Conservation (phyloP, 2,797 vertebrate species). For the Pseudocheirus occidentalis region DNA sequence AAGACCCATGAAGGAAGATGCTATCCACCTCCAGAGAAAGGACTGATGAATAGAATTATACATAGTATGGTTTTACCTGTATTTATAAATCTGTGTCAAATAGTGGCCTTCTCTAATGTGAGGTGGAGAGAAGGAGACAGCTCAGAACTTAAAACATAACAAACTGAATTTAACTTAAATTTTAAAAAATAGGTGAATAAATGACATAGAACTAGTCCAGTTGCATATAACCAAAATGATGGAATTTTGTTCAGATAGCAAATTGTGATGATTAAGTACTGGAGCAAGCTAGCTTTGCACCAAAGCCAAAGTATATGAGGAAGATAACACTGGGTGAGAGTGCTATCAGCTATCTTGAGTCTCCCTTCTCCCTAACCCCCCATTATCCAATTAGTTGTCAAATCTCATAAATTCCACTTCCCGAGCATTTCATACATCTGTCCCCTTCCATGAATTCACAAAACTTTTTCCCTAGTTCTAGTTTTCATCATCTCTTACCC, state of each 20-base stretch:
- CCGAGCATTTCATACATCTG: neutral
- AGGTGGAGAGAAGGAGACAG: neutral
- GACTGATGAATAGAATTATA: neutral
- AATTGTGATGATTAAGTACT: neutral
- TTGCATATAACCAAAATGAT: neutral
- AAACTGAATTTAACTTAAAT: neutral
- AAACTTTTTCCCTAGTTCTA: neutral
- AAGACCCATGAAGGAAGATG: neutral
- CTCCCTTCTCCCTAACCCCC: neutral
- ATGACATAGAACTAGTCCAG: neutral
- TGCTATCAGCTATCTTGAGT: neutral
- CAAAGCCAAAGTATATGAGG: neutral
- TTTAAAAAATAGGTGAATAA: neutral
- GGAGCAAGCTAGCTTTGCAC: neutral
- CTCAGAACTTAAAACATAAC: neutral
- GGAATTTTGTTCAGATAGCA: neutral
- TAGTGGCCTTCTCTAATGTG: neutral
- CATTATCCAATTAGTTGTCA: neutral
- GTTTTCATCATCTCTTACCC: neutral
- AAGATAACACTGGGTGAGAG: neutral
- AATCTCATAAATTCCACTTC: neutral
- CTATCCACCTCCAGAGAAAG: neutral
- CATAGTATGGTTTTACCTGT: neutral
- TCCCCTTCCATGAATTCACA: neutral
- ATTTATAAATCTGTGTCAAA: too few species aligned